A percentile compares a stretch with the other conserved stretches of the same genome.
phyloP scores from a whole-genome alignment of 1,140 invertebrate species.

The Arctopsyche grandis region DNA sequence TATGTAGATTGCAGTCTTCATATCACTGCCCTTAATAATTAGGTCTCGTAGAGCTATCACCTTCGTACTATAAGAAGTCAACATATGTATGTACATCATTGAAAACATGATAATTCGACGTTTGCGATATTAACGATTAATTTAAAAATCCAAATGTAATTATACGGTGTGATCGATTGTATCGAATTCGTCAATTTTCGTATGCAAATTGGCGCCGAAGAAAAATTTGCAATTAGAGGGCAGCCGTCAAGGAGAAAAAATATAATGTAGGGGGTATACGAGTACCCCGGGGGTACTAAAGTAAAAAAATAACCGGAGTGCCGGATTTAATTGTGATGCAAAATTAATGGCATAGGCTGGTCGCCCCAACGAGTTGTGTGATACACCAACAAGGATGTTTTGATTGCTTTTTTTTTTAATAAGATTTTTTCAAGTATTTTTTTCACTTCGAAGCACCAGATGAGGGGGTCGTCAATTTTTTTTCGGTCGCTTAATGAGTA shows the following conservation, averaged over 20 bases:
- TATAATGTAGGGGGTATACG: too few species aligned
- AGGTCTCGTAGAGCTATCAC: too few species aligned
- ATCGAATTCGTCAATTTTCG: background rate
- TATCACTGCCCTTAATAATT: too few species aligned
- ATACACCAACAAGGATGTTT: constrained; percentile 51
- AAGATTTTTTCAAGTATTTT: constrained; percentile 49
- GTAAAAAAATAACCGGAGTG: constrained; percentile 44
- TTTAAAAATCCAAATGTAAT: background rate
- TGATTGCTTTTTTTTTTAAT: constrained; percentile 55
- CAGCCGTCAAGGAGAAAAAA: constrained; percentile 35
- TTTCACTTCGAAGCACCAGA: constrained; percentile 29
- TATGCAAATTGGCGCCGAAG: background rate
- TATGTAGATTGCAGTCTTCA: too few species aligned
- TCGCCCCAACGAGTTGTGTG: constrained; percentile 37
- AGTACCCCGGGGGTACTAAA: constrained; percentile 1
- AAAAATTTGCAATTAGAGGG: constrained; percentile 35
- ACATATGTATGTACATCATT: too few species aligned
- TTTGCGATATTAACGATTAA: constrained; percentile 24
- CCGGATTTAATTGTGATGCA: constrained; percentile 55
- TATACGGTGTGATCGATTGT: background rate
- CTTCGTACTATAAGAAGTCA: too few species aligned
- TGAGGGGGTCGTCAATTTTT: constrained; percentile 47
- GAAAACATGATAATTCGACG: background rate
- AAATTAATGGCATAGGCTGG: constrained; percentile 52
- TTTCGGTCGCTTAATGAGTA: constrained; percentile 49